Conservation (phyloP, 1,140 invertebrate genomes). For the Sarcophaga bullata region DNA sequence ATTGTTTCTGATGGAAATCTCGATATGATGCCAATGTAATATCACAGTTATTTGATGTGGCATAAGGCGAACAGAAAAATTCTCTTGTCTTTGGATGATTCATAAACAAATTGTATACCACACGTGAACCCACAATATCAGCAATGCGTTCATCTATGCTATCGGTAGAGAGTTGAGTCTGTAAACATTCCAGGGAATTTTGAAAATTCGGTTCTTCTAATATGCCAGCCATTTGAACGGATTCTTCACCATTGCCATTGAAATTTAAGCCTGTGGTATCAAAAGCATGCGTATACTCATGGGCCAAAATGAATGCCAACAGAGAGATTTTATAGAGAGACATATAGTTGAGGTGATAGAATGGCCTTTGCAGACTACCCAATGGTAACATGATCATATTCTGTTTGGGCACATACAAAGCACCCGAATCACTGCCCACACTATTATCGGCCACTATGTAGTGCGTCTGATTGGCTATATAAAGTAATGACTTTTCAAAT, state of each 20-base stretch:
- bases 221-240: slow-evolving; percentile 28
- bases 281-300: slow-evolving; percentile 54
- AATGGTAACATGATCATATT: slow-evolving; percentile 52
- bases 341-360: slow-evolving; percentile 46
- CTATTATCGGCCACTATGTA: background rate
- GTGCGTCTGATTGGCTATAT: background rate
- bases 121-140: slow-evolving; percentile 41
- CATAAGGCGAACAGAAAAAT: too few relatives aligned
- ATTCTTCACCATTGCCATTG: slow-evolving; percentile 46
- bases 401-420: slow-evolving; percentile 45
- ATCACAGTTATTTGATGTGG: too few relatives aligned
- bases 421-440: background rate
- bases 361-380: slow-evolving; percentile 50
- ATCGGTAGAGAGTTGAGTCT: slow-evolving; percentile 42
- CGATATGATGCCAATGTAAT: background rate
- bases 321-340: slow-evolving; percentile 52
- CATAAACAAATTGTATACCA: slow-evolving; percentile 8
- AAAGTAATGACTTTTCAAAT: background rate
- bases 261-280: slow-evolving; percentile 38
- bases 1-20: background rate
- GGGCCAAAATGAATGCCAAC: slow-evolving; percentile 53
- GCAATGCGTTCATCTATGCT: slow-evolving; percentile 52
- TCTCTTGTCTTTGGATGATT: background rate
- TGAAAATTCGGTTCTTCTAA: background rate
- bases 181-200: slow-evolving; percentile 46